Evolutionary conservation across 2,888 invertebrate genomes (phyloP).

Genomic region (Caenorhabditis imperialis): DNA sequence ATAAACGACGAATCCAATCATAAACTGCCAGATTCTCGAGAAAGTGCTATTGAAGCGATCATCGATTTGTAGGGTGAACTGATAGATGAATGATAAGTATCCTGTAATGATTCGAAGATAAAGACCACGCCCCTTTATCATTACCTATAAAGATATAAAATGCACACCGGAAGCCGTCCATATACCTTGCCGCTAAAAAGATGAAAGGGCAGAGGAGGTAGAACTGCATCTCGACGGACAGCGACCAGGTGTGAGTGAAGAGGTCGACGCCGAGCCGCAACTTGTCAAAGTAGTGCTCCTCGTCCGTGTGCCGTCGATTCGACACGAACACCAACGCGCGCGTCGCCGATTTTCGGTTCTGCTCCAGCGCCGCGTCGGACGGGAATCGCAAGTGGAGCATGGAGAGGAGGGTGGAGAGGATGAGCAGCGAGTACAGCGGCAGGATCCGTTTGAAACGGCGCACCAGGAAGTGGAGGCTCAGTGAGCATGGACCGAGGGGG

Average conservation of each 20-base stretch:
- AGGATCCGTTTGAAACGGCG: slow-evolving; percentile 43
- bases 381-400: slow-evolving; percentile 23
- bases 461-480: slow-evolving; percentile 11
- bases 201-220: slow-evolving; percentile 59
- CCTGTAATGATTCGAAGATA: too few relatives aligned
- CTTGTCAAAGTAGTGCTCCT: slow-evolving; percentile 45
- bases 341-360: slow-evolving; percentile 26
- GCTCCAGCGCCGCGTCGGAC: slow-evolving; percentile 7
- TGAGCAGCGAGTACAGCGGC: slow-evolving; percentile 29
- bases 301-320: slow-evolving; percentile 33
- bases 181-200: slow-evolving; percentile 28
- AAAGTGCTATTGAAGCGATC: slow-evolving; percentile 48
- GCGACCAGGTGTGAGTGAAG: slow-evolving; percentile 68
- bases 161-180: slow-evolving; percentile 4
- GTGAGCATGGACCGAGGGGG: slow-evolving; percentile 8
- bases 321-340: slow-evolving; percentile 39
- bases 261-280: slow-evolving; percentile 51
- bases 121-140: background rate
- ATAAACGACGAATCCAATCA: slow-evolving; percentile 45
- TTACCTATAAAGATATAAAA: slow-evolving; percentile 17
- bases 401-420: slow-evolving; percentile 19
- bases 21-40: slow-evolving; percentile 58
- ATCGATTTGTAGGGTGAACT: background rate
- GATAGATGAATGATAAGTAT: slow-evolving; percentile 13
- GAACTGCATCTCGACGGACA: slow-evolving; percentile 64